These are phyloP conservation scores for Phortica magna DNA, from an alignment of 2,888 invertebrate species.

Conservation along the genomic window DNA sequence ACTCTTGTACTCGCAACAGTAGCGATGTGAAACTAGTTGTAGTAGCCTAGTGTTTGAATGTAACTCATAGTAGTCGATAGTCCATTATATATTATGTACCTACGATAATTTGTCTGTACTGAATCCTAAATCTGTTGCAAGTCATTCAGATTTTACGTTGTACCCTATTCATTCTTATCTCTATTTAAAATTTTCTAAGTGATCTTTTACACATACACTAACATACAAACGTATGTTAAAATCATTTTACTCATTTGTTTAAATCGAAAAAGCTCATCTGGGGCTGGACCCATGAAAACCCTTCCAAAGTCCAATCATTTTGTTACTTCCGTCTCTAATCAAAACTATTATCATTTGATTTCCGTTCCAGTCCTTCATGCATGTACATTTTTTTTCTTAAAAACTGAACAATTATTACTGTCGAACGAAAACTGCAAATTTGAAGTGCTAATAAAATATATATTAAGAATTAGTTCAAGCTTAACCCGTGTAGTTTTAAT, in stretches of 20 bases:
- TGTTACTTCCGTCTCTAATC: neutral
- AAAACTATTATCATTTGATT: too few relatives aligned
- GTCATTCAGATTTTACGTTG: constrained; percentile 15
- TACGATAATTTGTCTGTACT: neutral
- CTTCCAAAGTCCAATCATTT: neutral
- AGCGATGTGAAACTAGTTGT: constrained; percentile 80
- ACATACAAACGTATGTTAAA: neutral
- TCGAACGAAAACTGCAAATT: constrained; percentile 19
- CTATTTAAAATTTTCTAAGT: neutral
- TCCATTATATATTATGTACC: constrained; percentile 16
- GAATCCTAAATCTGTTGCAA: neutral
- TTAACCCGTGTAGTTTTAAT: neutral
- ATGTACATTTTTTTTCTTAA: too few relatives aligned
- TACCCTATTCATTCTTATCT: constrained; percentile 14
- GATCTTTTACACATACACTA: neutral
- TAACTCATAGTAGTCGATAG: constrained; percentile 22
- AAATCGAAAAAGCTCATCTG: neutral
- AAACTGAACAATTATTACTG: neutral
- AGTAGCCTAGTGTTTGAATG: constrained; percentile 20
- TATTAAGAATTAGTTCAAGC: neutral
- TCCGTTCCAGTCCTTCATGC: too few relatives aligned
- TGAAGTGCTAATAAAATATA: constrained; percentile 3
- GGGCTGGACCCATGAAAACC: neutral
- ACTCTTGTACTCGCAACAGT: constrained; percentile 97
- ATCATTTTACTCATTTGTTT: constrained; percentile 4